Percentiles rank a stretch among this genome's conserved stretches.
phyloP scores from a whole-genome alignment of 2,888 invertebrate species.

The Oscheius myriophilus region DNA sequence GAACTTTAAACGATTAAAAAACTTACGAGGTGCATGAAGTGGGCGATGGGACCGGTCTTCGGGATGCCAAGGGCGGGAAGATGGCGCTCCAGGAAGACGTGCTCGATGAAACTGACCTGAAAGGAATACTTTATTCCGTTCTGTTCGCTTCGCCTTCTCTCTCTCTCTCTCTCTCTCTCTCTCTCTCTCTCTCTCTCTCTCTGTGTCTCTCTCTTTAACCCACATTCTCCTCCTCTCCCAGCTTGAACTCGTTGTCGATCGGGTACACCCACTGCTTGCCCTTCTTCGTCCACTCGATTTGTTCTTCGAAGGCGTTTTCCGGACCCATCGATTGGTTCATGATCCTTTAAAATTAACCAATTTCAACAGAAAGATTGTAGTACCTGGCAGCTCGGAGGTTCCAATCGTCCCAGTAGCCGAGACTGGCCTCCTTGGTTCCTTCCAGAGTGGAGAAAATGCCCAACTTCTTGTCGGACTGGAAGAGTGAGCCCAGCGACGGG shows the following conservation, averaged over 20 bases:
- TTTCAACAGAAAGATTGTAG: not conserved
- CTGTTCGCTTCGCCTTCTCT: too few species aligned
- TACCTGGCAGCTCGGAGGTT: slow-evolving; percentile 48
- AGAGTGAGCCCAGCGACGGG: slow-evolving; percentile 34
- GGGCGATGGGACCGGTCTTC: slow-evolving; percentile 85
- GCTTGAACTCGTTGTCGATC: slow-evolving; percentile 86
- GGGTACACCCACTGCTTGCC: slow-evolving; percentile 97
- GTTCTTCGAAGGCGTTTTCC: slow-evolving; percentile 88
- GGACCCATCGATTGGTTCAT: slow-evolving; percentile 62
- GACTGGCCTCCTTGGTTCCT: slow-evolving; percentile 29
- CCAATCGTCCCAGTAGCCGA: slow-evolving; percentile 54
- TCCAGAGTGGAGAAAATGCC: slow-evolving; percentile 40
- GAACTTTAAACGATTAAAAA: too few species aligned
- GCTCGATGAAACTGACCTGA: slow-evolving; percentile 85
- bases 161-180: too few species aligned
- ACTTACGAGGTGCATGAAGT: slow-evolving; percentile 96
- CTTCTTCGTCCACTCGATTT: slow-evolving; percentile 90
- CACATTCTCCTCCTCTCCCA: slow-evolving; percentile 74
- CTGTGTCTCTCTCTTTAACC: not conserved
- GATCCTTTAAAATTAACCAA: slow-evolving; percentile 35
- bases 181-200: too few species aligned
- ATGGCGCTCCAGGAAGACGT: slow-evolving; percentile 88
- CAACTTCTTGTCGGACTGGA: slow-evolving; percentile 28
- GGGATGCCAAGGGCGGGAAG: slow-evolving; percentile 85
- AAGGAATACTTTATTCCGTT: slow-evolving; percentile 11